These are phyloP conservation scores for Eupithecia vulgata DNA, from an alignment of 2,888 invertebrate genomes.

Conservation along the genomic window DNA sequence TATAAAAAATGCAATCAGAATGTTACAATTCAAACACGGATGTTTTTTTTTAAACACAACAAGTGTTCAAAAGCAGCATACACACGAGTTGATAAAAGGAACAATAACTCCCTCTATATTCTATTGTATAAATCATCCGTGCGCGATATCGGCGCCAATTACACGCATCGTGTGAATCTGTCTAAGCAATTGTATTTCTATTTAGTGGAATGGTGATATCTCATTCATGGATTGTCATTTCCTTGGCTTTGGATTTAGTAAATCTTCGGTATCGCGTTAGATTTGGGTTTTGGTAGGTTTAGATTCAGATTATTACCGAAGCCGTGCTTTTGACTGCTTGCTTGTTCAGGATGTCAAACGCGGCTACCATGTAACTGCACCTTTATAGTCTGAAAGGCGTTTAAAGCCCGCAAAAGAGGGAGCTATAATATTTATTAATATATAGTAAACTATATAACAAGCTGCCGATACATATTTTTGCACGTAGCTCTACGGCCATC, in stretches of 20 bases:
- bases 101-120: conserved; percentile 23
- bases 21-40: not conserved
- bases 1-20: not conserved
- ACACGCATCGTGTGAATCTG: conserved; percentile 39
- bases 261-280: conserved; percentile 15
- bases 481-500: no score
- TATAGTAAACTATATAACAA: no score
- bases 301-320: no score
- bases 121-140: conserved; percentile 35
- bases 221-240: conserved; percentile 24
- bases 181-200: conserved; percentile 36
- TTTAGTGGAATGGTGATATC: conserved; percentile 33
- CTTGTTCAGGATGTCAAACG: no score
- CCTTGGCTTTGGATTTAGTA: conserved; percentile 2
- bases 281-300: conserved; percentile 7
- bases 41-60: not conserved
- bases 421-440: no score
- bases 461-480: no score
- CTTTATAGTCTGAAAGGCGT: no score
- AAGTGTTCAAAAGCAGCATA: not conserved
- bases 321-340: not conserved
- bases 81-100: conserved; percentile 1
- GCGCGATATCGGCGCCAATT: conserved; percentile 34
- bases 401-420: no score
- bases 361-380: no score